phyloP scores from a whole-genome alignment of 2,113 vertebrate species.

The Esox niger region DNA sequence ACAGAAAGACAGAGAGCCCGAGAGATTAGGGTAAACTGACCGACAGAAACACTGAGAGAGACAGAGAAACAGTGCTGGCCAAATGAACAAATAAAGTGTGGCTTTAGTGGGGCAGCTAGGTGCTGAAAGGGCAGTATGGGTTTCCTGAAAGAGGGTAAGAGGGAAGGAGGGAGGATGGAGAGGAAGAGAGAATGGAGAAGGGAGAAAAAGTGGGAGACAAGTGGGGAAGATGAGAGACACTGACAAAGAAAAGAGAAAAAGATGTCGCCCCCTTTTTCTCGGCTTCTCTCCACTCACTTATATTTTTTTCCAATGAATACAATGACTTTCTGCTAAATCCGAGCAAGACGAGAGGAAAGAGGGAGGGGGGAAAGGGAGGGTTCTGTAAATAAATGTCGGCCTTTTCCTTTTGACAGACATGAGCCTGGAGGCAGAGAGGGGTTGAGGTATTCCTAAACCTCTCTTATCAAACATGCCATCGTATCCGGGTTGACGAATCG shows the following conservation, averaged over 20 bases:
- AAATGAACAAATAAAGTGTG: conserved; percentile 69
- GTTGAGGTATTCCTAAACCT: conserved; percentile 43
- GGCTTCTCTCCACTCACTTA: background rate
- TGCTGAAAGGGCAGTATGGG: conserved; percentile 57
- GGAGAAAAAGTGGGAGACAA: background rate
- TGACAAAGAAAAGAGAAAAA: background rate
- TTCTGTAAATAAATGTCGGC: conserved; percentile 63
- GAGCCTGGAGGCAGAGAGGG: conserved; percentile 54
- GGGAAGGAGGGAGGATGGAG: background rate
- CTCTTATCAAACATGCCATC: conserved; percentile 41
- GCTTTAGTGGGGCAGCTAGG: conserved; percentile 55
- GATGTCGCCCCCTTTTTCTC: background rate
- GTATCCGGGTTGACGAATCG: conserved; percentile 29
- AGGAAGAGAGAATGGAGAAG: background rate
- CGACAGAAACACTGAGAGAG: conserved; percentile 24
- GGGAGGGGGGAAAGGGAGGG: conserved; percentile 16
- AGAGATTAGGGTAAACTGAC: too few species aligned
- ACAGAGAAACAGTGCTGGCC: conserved; percentile 41
- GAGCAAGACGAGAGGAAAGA: conserved; percentile 30
- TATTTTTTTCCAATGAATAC: conserved; percentile 21
- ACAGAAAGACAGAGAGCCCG: conserved; percentile 25
- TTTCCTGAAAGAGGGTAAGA: conserved; percentile 61
- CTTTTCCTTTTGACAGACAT: conserved; percentile 56
- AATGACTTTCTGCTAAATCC: conserved; percentile 25
- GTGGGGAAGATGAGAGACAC: background rate